Base-by-base conservation (phyloP, 1,140 invertebrate species). In the Euschistus heros region DNA sequence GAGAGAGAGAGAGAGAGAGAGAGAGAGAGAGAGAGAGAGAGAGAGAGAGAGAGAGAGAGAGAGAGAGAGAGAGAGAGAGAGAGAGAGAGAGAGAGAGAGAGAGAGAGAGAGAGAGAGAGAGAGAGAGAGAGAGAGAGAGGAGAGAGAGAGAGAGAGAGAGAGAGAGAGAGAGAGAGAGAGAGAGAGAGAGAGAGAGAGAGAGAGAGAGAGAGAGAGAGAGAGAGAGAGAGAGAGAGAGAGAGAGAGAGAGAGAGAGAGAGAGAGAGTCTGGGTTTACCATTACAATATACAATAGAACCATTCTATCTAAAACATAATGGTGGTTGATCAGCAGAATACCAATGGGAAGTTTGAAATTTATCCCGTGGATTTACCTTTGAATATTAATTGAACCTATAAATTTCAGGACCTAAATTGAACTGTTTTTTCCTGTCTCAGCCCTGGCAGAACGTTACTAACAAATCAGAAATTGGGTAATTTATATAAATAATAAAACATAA, bases 1-100 rank as follows among this genome's bases (percentile, higher is more conserved):
- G 64, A 63, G 66, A 68, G 33, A 52, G 57, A 33, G 26, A 7
- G 60, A 69, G 63, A 66, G 66, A 59, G 52, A 17, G 64, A 69
- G 65, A 67, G 50, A 42, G 62, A 57, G 67, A 64, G 64, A 63
- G 66, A 68, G 33, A 44, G 42, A 44, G 42, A 44, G 42, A 44
- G 42, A 44, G 42, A 44, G 42, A 44, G 42, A 10, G 42, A 44
- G 42, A 44, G 42, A 44, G 42, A 44, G 17, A 24, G 61, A 67
- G 20, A 50, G 50, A 67, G 65, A 55, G 17, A 20, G 46, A 46
- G 64, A 33, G 17, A 66, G 63, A 42, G 63, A 20, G 57, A 42
- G 33, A 50, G 22, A 54, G 57, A 64, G 65, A 66, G 42, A 44
- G 42, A 44, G 42, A 44, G 42, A 44, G 42, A 44, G 17, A 44